Evolutionary conservation across 2,888 invertebrate species (phyloP).

Genomic region (Aphidoletes aphidimyza): DNA sequence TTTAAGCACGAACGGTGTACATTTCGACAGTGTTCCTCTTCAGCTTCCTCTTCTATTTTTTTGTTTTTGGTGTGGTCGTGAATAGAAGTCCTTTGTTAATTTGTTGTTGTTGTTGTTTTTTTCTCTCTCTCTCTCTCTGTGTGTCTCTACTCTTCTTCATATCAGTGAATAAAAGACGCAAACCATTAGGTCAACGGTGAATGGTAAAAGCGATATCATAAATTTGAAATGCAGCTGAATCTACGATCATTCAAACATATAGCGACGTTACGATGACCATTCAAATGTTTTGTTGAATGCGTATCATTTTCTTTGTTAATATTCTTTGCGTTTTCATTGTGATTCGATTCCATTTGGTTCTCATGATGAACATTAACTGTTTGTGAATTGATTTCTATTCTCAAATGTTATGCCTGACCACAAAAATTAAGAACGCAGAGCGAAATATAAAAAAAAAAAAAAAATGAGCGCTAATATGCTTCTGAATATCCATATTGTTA

Average conservation of each 20-base stretch:
- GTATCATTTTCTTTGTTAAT: no score
- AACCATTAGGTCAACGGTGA: no score
- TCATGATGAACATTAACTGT: background rate
- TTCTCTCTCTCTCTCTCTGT: no score
- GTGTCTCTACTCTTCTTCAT: no score
- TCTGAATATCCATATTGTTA: background rate
- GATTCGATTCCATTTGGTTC: background rate
- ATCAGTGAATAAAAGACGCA: no score
- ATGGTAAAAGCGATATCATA: no score
- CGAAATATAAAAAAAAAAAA: background rate
- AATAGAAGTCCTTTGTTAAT: background rate
- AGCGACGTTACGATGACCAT: no score
- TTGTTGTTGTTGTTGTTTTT: background rate
- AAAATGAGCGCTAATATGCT: background rate
- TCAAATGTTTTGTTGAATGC: no score
- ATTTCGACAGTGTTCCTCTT: background rate
- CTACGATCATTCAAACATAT: no score
- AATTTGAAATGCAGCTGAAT: no score
- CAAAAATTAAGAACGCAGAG: background rate
- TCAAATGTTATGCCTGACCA: background rate
- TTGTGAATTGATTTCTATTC: background rate
- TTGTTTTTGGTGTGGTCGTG: background rate
- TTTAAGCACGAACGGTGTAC: background rate
- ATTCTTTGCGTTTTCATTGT: background rate
- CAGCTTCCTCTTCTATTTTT: background rate